Percentiles rank a stretch among this genome's conserved stretches.
Evolutionary conservation across 2,888 invertebrate genomes (phyloP).

Genomic region (Gymnosoma rotundatum): DNA sequence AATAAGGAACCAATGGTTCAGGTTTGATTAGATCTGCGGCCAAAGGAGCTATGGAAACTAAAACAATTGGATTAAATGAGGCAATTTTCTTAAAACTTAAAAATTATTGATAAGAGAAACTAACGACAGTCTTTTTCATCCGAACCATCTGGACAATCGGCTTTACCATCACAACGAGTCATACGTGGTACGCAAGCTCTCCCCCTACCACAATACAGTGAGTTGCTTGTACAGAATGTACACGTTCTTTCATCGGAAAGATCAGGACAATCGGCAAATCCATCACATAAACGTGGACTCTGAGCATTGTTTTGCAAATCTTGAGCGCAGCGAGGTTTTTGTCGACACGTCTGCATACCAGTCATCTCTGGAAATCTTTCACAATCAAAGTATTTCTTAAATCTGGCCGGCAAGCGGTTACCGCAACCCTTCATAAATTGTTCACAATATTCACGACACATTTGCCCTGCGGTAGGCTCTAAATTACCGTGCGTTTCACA

Average conservation of each 20-base stretch:
- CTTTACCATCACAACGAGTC: conserved; percentile 90
- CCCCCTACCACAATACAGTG: conserved; percentile 90
- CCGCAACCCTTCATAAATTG: conserved; percentile 93
- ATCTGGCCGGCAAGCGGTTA: conserved; percentile 87
- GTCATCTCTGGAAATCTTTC: conserved; percentile 90
- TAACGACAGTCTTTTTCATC: conserved; percentile 94
- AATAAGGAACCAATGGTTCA: conserved; percentile 87
- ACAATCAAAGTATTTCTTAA: conserved; percentile 89
- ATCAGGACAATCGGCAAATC: conserved; percentile 92
- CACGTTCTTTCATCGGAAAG: conserved; percentile 91
- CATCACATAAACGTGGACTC: conserved; percentile 92
- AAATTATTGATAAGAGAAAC: conserved; percentile 78
- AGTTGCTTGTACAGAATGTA: conserved; percentile 88
- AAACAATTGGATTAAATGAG: conserved; percentile 72
- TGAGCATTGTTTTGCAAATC: conserved; percentile 89
- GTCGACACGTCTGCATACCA: conserved; percentile 88
- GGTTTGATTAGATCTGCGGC: conserved; percentile 86
- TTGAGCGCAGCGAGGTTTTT: conserved; percentile 91
- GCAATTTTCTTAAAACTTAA: background rate
- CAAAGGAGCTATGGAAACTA: conserved; percentile 90
- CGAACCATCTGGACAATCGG: conserved; percentile 92
- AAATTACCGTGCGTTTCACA: conserved; percentile 87
- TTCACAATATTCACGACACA: conserved; percentile 91
- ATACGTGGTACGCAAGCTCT: conserved; percentile 88
- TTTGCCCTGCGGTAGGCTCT: conserved; percentile 79